Evolutionary conservation across 2,113 vertebrate species (phyloP).

Genomic region (Colistium nudipinnis): DNA sequence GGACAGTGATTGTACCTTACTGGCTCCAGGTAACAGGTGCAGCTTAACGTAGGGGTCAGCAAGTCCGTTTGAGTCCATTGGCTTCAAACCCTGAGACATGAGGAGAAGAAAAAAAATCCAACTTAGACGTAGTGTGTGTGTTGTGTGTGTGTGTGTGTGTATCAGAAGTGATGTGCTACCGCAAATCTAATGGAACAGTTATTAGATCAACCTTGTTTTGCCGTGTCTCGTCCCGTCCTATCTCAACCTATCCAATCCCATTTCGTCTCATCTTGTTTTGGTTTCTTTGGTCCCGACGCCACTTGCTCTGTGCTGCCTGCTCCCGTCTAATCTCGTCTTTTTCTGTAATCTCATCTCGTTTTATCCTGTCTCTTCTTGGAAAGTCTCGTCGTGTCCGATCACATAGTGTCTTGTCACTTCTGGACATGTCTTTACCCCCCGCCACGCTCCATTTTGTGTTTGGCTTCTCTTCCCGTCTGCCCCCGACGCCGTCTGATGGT

Average conservation of each 20-base stretch:
- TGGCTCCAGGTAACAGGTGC: conserved; percentile 93
- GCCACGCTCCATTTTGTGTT: too few relatives aligned
- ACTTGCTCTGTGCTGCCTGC: neutral
- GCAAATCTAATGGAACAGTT: neutral
- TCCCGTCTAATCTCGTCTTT: neutral
- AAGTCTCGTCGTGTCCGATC: neutral
- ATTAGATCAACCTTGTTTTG: neutral
- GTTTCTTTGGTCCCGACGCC: neutral
- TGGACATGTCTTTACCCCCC: neutral
- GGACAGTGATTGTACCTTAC: conserved; percentile 80
- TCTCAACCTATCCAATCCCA: neutral
- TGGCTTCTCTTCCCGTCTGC: too few relatives aligned
- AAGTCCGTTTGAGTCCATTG: conserved; percentile 94
- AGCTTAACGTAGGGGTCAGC: conserved; percentile 95
- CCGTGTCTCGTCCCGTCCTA: neutral
- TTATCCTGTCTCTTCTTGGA: neutral
- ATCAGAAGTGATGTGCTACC: neutral
- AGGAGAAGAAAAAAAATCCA: neutral
- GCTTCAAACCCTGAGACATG: conserved; percentile 87
- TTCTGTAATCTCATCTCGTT: neutral
- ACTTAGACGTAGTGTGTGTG: neutral
- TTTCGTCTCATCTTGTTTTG: neutral
- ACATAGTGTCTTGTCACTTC: neutral
- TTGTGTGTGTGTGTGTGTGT: neutral
- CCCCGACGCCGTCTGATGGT: neutral